phyloP scores from a whole-genome alignment of 1,140 invertebrate genomes.

The Atta colombica region DNA sequence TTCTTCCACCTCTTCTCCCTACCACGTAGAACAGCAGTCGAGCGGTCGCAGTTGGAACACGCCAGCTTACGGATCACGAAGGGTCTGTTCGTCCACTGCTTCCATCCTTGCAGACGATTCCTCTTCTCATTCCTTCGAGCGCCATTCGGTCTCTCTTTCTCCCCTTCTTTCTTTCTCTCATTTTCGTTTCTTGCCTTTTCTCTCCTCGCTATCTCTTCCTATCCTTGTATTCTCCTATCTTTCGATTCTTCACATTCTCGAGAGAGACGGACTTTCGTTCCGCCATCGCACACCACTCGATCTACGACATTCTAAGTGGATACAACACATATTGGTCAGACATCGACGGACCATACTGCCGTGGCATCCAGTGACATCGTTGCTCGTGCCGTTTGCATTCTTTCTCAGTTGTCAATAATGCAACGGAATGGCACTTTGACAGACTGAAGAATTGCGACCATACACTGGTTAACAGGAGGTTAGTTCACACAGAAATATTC shows the following conservation, averaged over 20 bases:
- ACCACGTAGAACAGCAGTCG: conserved; percentile 38
- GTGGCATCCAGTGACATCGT: background rate
- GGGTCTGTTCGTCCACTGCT: conserved; percentile 48
- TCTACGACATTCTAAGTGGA: conserved; percentile 5
- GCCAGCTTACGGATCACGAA: conserved; percentile 59
- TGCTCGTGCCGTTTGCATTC: conserved; percentile 7
- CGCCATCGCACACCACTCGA: conserved; percentile 22
- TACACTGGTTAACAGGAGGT: conserved; percentile 64
- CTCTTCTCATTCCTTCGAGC: conserved; percentile 57
- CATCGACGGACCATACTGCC: background rate
- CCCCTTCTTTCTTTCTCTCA: conserved; percentile 1
- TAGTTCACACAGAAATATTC: conserved; percentile 29
- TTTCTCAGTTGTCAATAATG: conserved; percentile 4
- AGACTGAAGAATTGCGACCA: conserved; percentile 46
- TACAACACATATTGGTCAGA: conserved; percentile 43
- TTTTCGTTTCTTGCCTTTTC: background rate
- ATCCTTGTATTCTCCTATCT: conserved; percentile 6
- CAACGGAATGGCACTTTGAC: conserved; percentile 56
- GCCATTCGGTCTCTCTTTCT: conserved; percentile 6
- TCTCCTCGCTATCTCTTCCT: conserved; percentile 20
- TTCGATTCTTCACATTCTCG: background rate
- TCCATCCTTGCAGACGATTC: conserved; percentile 55
- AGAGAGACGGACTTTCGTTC: conserved; percentile 9
- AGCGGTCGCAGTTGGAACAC: conserved; percentile 50
- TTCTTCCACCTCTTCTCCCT: conserved; percentile 37